Conservation (phyloP, 2,888 invertebrate genomes). For the Xestia c-nigrum region DNA sequence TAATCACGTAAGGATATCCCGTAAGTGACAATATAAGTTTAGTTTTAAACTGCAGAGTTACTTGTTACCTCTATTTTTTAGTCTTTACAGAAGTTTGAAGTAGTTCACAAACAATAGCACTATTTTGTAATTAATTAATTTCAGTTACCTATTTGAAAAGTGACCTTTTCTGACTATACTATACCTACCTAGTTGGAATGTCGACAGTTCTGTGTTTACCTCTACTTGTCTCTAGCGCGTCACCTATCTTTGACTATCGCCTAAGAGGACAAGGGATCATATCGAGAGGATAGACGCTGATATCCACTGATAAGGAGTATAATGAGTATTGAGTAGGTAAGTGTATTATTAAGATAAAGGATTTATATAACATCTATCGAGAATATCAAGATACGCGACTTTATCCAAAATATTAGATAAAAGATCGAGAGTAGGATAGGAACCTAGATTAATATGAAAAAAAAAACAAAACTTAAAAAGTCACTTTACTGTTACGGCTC, state of each 20-base stretch:
- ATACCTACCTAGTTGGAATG: background rate
- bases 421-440: background rate
- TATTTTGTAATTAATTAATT: too few species aligned
- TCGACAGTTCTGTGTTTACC: background rate
- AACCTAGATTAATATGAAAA: background rate
- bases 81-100: too few species aligned
- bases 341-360: background rate
- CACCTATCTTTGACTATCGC: background rate
- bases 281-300: background rate
- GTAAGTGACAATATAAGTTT: too few species aligned
- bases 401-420: background rate
- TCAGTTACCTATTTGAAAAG: background rate
- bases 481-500: too few species aligned
- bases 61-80: too few species aligned
- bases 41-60: too few species aligned
- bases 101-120: too few species aligned
- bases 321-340: slow-evolving; percentile 1
- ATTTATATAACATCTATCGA: background rate
- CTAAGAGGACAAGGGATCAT: background rate
- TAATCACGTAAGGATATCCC: too few species aligned
- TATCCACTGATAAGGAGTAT: slow-evolving; percentile 10
- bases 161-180: background rate
- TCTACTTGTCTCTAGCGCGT: slow-evolving; percentile 2
- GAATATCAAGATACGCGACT: background rate
- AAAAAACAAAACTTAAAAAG: too few species aligned